Conservation (phyloP, 2,797 vertebrate species). For the Schizopygopsis pylzovi region DNA sequence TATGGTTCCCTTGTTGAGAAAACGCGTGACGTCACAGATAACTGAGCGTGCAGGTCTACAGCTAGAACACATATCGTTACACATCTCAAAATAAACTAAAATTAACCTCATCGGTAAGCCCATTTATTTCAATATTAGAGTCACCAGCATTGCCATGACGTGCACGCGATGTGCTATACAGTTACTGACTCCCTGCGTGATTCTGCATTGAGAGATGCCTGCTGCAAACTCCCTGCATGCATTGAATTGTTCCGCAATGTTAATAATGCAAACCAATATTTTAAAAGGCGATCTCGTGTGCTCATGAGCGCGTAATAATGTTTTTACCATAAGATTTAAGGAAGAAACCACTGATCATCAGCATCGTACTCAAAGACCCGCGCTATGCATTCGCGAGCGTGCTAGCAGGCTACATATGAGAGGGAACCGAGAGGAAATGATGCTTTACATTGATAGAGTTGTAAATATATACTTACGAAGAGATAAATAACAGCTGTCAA, state of each 20-base stretch:
- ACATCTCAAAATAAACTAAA: neutral
- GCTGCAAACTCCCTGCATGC: constrained; percentile 17
- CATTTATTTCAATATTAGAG: neutral
- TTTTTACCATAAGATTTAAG: neutral
- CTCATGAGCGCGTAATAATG: neutral
- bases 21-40: neutral
- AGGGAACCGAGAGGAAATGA: constrained; percentile 14
- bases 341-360: neutral
- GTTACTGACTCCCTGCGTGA: neutral
- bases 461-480: constrained; percentile 31
- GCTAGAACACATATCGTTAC: neutral
- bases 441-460: neutral
- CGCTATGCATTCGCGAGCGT: neutral
- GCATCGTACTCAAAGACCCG: neutral
- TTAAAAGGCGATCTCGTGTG: too few relatives aligned
- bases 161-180: neutral
- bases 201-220: constrained; percentile 2
- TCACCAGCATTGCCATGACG: neutral
- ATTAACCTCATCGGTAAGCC: neutral
- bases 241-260: neutral
- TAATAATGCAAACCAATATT: neutral
- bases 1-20: neutral
- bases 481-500: constrained; percentile 3
- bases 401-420: constrained; percentile 38
- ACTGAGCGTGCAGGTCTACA: neutral